Conservation (phyloP, 2,888 invertebrate genomes). For the Caenorhabditis sp. region DNA sequence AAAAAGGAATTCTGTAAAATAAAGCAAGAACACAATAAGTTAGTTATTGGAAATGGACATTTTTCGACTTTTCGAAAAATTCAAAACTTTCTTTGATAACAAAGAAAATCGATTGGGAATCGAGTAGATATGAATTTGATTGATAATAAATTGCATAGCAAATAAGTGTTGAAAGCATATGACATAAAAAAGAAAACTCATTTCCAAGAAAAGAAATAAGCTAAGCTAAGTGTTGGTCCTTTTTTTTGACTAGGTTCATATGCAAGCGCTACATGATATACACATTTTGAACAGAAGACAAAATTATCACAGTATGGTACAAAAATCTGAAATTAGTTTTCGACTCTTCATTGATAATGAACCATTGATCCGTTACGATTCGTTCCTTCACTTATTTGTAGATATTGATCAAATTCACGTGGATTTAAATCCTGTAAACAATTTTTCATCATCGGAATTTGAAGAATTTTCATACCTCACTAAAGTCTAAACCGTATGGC, state of each 20-base stretch:
- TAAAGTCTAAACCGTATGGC: background rate
- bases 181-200: background rate
- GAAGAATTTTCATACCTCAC: background rate
- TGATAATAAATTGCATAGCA: background rate
- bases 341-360: constrained; percentile 28
- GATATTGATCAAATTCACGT: constrained; percentile 50
- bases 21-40: background rate
- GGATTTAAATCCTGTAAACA: constrained; percentile 50
- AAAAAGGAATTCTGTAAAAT: background rate
- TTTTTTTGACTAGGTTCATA: background rate
- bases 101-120: background rate
- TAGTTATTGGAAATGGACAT: background rate
- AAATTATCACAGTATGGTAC: background rate
- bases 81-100: background rate
- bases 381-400: constrained; percentile 35
- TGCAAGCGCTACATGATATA: background rate
- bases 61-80: background rate
- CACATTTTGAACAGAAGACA: background rate
- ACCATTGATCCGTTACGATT: constrained; percentile 29
- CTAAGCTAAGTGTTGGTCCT: background rate
- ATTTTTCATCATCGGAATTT: background rate
- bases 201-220: background rate
- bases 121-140: background rate
- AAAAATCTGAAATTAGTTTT: background rate
- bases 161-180: background rate